These are phyloP conservation scores for Actias luna DNA, from an alignment of 2,888 invertebrate genomes.

Conservation along the genomic window DNA sequence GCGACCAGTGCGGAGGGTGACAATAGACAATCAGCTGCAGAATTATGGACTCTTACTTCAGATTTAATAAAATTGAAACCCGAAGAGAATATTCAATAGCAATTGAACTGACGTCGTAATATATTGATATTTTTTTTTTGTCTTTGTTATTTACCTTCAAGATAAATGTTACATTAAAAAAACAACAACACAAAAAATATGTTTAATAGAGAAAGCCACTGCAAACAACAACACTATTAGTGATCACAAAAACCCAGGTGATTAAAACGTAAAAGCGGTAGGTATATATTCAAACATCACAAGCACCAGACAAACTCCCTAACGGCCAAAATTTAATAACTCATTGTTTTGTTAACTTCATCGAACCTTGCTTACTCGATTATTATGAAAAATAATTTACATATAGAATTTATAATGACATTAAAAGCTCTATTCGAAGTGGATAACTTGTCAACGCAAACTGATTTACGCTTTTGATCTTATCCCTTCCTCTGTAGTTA, in stretches of 20 bases:
- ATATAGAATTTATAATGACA: too few relatives aligned
- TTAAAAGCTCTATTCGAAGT: not conserved
- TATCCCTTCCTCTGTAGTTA: too few relatives aligned
- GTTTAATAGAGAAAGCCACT: not conserved
- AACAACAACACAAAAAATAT: not conserved
- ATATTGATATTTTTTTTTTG: not conserved
- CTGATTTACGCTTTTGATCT: too few relatives aligned
- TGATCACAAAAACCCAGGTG: not conserved
- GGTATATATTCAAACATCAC: not conserved
- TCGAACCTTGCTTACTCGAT: not conserved
- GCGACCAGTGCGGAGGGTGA: conserved; percentile 82
- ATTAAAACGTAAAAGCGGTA: not conserved
- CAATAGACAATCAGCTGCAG: conserved; percentile 85
- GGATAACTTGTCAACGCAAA: not conserved
- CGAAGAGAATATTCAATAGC: conserved; percentile 41
- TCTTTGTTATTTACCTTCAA: too few relatives aligned
- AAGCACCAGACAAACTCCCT: not conserved
- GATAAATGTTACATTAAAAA: not conserved
- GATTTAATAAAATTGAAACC: conserved; percentile 57
- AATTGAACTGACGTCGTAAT: not conserved
- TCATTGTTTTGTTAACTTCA: not conserved
- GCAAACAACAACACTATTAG: not conserved
- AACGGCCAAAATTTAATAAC: too few relatives aligned
- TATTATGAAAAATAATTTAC: too few relatives aligned
- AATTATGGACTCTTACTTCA: conserved; percentile 86